Evolutionary conservation across 2,113 vertebrate genomes (phyloP).

Genomic region (Agelaius tricolor): DNA sequence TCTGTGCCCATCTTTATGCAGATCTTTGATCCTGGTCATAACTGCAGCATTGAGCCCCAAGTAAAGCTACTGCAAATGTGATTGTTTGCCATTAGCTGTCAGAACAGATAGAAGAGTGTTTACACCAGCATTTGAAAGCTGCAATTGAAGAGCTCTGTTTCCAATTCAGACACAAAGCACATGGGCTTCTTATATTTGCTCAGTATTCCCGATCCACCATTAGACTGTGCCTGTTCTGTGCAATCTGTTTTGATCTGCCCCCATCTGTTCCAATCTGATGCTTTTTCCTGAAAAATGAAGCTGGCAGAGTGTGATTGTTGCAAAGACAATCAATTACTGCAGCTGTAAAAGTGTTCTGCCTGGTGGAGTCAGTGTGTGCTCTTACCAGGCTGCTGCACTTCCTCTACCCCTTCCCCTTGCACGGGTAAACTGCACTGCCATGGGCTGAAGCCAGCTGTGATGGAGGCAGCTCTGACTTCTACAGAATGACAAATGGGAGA

Average conservation of each 20-base stretch:
- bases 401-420: not conserved
- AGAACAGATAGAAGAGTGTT: not conserved
- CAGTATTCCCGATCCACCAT: not conserved
- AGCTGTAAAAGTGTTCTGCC: not conserved
- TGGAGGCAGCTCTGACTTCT: not conserved
- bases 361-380: not conserved
- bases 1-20: not conserved
- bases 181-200: not conserved
- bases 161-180: not conserved
- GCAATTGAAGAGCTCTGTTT: not conserved
- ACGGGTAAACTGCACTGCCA: not conserved
- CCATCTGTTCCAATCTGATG: slow-evolving; percentile 44
- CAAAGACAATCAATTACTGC: slow-evolving; percentile 40
- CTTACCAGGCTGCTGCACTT: not conserved
- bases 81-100: not conserved
- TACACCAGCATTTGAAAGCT: slow-evolving; percentile 11
- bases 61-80: not conserved
- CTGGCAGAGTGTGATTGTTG: not conserved
- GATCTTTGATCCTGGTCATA: not conserved
- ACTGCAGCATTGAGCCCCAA: not conserved
- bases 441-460: not conserved
- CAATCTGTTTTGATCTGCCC: slow-evolving; percentile 61
- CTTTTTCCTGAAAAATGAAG: slow-evolving; percentile 4
- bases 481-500: not conserved
- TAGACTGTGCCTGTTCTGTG: slow-evolving; percentile 1